Conservation (phyloP, 2,113 vertebrate species). For the Megalops atlanticus region DNA sequence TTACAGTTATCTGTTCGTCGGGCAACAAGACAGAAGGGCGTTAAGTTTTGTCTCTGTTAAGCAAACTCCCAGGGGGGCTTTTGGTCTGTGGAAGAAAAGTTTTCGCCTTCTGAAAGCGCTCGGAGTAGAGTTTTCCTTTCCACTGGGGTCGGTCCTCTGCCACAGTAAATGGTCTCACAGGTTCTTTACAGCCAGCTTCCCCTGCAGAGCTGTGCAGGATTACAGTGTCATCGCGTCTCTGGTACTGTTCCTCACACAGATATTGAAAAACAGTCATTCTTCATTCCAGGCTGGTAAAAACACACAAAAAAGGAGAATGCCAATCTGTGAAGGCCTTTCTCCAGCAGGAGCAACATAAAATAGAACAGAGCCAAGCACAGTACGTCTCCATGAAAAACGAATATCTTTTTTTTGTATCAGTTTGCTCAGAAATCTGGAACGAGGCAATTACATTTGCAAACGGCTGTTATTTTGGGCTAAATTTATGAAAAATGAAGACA, state of each 20-base stretch:
- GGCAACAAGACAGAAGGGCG: background rate
- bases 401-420: background rate
- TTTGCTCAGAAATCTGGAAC: conserved; percentile 50
- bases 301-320: too few species aligned
- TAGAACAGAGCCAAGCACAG: background rate
- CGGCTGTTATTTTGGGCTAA: conserved; percentile 65
- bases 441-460: conserved; percentile 64
- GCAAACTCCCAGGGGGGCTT: conserved; percentile 4
- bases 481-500: conserved; percentile 68
- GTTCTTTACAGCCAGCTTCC: background rate
- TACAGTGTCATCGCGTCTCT: background rate
- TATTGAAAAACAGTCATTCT: background rate
- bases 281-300: background rate
- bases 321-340: too few species aligned
- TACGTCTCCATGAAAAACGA: background rate
- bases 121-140: background rate
- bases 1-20: background rate
- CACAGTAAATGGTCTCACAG: background rate
- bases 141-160: background rate
- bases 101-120: background rate
- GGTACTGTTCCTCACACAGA: background rate
- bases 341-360: background rate
- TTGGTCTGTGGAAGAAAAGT: conserved; percentile 3
- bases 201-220: background rate
- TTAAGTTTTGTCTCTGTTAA: background rate